These are phyloP conservation scores for Halichondria panicea DNA, from an alignment of 37 sponge, comb jelly and placozoan genomes.

Conservation along the genomic window DNA sequence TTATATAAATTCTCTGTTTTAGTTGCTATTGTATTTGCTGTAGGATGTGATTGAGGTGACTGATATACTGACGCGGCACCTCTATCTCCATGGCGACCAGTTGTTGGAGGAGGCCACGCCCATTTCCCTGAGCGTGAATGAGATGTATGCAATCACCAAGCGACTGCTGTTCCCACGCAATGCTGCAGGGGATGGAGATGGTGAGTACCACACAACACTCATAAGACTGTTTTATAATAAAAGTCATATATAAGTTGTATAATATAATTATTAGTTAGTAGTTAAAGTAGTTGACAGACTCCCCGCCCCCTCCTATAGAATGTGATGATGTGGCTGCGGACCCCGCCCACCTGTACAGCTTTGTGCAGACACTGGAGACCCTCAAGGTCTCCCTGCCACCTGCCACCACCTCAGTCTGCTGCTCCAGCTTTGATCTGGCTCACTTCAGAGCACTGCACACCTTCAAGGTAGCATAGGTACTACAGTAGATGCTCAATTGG, in stretches of 20 bases:
- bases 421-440: conserved; percentile 62
- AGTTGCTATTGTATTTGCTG: neutral
- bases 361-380: conserved; percentile 64
- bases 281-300: neutral
- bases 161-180: conserved; percentile 75
- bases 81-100: conserved; percentile 67
- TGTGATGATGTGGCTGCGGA: conserved; percentile 44
- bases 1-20: neutral
- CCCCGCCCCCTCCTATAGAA: neutral
- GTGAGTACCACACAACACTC: neutral
- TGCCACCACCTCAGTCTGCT: conserved; percentile 45
- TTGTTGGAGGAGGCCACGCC: conserved; percentile 51
- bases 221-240: neutral
- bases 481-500: too few species aligned
- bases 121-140: conserved; percentile 65
- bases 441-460: conserved; percentile 61
- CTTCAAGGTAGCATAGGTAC: conserved; percentile 31
- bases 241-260: neutral
- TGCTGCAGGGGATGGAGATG: neutral
- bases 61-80: conserved; percentile 43
- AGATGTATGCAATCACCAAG: conserved; percentile 78
- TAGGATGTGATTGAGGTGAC: conserved; percentile 74
- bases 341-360: conserved; percentile 77
- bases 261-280: neutral
- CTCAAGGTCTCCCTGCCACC: conserved; percentile 66